A percentile compares a stretch with the other conserved stretches of the same genome.
Conservation (phyloP, 2,888 invertebrate genomes). For the Cyclophora punctaria region DNA sequence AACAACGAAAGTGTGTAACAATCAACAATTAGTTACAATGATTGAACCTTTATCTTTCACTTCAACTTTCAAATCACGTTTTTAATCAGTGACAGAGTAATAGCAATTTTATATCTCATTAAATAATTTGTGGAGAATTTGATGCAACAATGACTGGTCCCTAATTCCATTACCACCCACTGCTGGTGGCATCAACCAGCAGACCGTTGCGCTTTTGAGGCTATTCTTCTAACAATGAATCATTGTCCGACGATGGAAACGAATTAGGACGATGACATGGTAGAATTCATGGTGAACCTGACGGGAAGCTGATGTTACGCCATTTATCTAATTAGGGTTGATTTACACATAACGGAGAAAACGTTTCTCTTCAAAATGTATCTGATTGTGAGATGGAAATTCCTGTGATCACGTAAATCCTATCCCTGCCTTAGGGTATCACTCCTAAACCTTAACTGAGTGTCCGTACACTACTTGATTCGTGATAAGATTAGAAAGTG, state of each 20-base stretch:
- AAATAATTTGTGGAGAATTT: constrained; percentile 58
- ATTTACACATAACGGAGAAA: constrained; percentile 6
- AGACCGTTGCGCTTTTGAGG: constrained; percentile 16
- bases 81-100: constrained; percentile 28
- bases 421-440: too few species aligned
- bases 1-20: constrained; percentile 28
- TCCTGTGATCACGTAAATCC: too few species aligned
- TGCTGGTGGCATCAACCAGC: constrained; percentile 13
- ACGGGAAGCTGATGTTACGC: constrained; percentile 27
- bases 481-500: too few species aligned
- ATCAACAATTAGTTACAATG: constrained; percentile 23
- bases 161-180: constrained; percentile 71
- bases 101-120: constrained; percentile 44
- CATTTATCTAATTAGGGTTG: constrained; percentile 31
- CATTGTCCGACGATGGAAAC: constrained; percentile 55
- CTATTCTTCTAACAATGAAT: constrained; percentile 39
- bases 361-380: too few species aligned
- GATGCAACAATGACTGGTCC: constrained; percentile 63
- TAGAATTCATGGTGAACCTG: constrained; percentile 29
- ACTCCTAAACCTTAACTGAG: too few species aligned
- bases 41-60: constrained; percentile 16
- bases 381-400: too few species aligned
- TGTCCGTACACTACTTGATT: too few species aligned
- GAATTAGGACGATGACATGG: constrained; percentile 57
- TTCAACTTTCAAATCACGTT: constrained; percentile 31